Conservation (phyloP, 2,113 vertebrate genomes). For the Macquaria australasica region DNA sequence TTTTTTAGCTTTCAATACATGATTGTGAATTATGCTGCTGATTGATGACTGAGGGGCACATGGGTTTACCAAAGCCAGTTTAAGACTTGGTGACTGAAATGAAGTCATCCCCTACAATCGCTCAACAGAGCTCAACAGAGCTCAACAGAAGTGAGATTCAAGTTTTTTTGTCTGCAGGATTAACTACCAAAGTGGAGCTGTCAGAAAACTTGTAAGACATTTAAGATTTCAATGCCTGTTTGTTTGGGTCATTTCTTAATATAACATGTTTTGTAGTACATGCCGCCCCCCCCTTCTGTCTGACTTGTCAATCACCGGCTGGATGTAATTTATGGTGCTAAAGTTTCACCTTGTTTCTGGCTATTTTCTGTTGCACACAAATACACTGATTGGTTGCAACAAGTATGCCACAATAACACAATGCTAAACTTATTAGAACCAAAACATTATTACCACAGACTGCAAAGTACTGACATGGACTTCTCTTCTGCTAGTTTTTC, state of each 20-base stretch:
- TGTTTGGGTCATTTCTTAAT: constrained; percentile 20
- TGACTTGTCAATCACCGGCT: constrained; percentile 55
- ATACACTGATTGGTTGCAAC: constrained; percentile 7
- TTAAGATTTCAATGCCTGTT: neutral
- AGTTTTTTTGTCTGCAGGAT: constrained; percentile 7
- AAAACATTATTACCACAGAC: neutral
- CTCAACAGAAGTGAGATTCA: neutral
- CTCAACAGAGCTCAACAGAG: neutral
- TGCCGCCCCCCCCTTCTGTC: neutral
- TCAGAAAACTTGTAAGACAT: neutral
- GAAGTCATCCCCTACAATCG: neutral
- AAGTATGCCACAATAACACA: constrained; percentile 15
- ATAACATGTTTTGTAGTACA: constrained; percentile 6
- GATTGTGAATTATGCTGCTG: constrained; percentile 22
- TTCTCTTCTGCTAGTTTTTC: constrained; percentile 10
- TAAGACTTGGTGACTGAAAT: constrained; percentile 4
- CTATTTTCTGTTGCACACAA: constrained; percentile 27
- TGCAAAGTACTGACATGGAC: neutral
- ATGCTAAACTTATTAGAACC: neutral
- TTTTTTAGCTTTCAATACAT: constrained; percentile 20
- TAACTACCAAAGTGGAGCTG: neutral
- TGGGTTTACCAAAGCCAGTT: constrained; percentile 14
- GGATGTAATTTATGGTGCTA: constrained; percentile 13
- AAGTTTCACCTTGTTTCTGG: constrained; percentile 51
- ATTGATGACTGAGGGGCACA: constrained; percentile 10